phyloP scores from a whole-genome alignment of 2,797 vertebrate species.

The Morelia viridis region DNA sequence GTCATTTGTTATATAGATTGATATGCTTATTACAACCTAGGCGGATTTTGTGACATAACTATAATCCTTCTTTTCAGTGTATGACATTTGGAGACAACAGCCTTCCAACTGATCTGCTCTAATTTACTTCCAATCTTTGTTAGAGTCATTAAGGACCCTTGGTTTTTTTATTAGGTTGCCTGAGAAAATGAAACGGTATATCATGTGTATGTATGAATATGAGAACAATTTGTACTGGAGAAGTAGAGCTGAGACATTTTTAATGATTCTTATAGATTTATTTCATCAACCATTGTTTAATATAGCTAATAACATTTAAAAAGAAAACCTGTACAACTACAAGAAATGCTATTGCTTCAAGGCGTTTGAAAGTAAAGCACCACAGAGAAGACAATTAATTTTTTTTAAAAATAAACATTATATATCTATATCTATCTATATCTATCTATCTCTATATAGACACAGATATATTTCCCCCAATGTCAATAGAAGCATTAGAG shows the following conservation, averaged over 20 bases:
- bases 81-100: neutral
- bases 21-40: neutral
- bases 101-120: constrained; percentile 30
- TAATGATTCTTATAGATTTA: neutral
- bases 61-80: neutral
- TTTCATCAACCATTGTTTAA: neutral
- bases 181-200: constrained; percentile 15
- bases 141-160: constrained; percentile 13
- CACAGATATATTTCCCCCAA: neutral
- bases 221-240: neutral
- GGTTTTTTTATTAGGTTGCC: constrained; percentile 16
- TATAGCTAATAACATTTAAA: neutral
- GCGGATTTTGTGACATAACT: neutral
- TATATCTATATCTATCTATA: neutral
- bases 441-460: too few species aligned
- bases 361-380: neutral
- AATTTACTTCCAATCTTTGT: neutral
- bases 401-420: neutral
- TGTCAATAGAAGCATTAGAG: neutral
- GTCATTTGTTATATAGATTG: neutral
- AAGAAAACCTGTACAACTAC: constrained; percentile 2
- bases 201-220: constrained; percentile 16
- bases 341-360: neutral
- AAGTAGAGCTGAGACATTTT: neutral
- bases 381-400: neutral